Conservation (phyloP, 2,888 invertebrate genomes). For the Polydrusus pterygomalis region DNA sequence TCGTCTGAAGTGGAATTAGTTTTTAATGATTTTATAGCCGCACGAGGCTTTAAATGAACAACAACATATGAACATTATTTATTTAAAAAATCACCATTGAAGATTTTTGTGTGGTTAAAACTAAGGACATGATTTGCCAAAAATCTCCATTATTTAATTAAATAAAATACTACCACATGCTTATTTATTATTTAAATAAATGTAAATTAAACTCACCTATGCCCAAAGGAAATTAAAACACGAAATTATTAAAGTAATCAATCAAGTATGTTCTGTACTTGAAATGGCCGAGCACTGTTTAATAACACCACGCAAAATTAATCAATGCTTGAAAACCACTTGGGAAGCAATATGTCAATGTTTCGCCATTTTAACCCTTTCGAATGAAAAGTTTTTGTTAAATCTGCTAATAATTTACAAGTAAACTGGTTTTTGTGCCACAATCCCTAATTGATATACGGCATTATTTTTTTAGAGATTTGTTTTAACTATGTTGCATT, state of each 20-base stretch:
- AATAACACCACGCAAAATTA: slow-evolving; percentile 38
- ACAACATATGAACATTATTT: too few species aligned
- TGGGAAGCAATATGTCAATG: slow-evolving; percentile 37
- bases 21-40: too few species aligned
- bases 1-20: too few species aligned
- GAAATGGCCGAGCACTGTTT: slow-evolving; percentile 37
- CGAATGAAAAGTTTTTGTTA: slow-evolving; percentile 5
- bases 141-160: too few species aligned
- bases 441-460: neutral
- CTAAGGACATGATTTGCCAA: too few species aligned
- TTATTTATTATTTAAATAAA: slow-evolving; percentile 13
- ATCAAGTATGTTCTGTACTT: slow-evolving; percentile 35
- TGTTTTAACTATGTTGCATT: neutral
- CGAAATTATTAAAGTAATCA: slow-evolving; percentile 40
- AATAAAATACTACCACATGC: neutral
- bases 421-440: neutral
- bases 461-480: neutral
- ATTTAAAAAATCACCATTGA: too few species aligned
- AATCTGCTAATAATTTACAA: slow-evolving; percentile 7
- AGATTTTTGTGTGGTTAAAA: too few species aligned
- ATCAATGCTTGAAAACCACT: slow-evolving; percentile 41
- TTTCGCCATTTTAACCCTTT: slow-evolving; percentile 20
- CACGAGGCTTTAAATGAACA: too few species aligned
- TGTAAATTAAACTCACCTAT: slow-evolving; percentile 21
- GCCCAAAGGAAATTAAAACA: slow-evolving; percentile 42